A percentile compares a stretch with the other conserved stretches of the same genome.
These are phyloP conservation scores for Zosterops lateralis DNA, from an alignment of 2,113 vertebrate genomes.

Conservation along the genomic window DNA sequence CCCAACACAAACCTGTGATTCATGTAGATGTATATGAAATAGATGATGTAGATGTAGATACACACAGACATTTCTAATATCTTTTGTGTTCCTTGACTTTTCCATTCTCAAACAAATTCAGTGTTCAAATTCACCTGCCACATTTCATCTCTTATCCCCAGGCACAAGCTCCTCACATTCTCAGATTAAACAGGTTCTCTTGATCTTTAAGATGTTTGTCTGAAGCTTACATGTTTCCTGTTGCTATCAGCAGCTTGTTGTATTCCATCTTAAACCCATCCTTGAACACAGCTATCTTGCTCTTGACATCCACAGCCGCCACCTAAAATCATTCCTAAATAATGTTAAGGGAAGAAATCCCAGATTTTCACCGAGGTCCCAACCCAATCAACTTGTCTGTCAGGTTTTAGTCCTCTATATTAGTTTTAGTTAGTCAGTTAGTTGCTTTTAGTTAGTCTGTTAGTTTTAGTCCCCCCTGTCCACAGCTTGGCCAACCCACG, in stretches of 20 bases:
- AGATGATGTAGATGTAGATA: background rate
- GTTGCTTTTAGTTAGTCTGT: background rate
- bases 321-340: conserved; percentile 74
- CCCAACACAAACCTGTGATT: background rate
- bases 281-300: conserved; percentile 86
- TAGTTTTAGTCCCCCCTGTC: background rate
- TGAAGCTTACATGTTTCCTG: conserved; percentile 85
- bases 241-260: conserved; percentile 92
- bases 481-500: background rate
- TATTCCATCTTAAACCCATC: conserved; percentile 95
- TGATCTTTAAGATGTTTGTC: background rate
- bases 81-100: background rate
- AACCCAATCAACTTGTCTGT: background rate
- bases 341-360: background rate
- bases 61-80: background rate
- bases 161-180: background rate
- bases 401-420: background rate
- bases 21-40: background rate
- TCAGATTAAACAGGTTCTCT: background rate
- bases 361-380: background rate
- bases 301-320: conserved; percentile 87
- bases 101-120: background rate
- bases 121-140: background rate
- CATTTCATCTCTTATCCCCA: background rate
- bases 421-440: background rate